These are phyloP conservation scores for Drosophila nigromelanica DNA, from an alignment of 1,140 invertebrate genomes.

Conservation along the genomic window DNA sequence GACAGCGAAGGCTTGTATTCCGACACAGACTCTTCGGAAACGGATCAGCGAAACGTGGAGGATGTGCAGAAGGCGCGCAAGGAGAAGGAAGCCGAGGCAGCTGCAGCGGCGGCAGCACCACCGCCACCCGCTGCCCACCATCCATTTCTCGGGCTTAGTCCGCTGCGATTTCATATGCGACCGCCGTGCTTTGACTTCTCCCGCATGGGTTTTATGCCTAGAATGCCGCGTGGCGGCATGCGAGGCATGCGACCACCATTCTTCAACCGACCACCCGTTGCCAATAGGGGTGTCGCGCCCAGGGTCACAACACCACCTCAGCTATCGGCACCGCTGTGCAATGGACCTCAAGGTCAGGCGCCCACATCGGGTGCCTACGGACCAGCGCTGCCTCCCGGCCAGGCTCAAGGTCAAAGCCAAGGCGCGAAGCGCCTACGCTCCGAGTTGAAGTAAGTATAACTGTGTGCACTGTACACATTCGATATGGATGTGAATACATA, in stretches of 20 bases:
- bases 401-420: not conserved
- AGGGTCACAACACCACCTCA: constrained; percentile 9
- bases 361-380: constrained; percentile 24
- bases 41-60: constrained; percentile 51
- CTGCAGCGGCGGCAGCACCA: constrained; percentile 46
- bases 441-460: constrained; percentile 47
- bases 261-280: constrained; percentile 33
- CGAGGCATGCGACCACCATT: constrained; percentile 54
- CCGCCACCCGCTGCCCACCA: constrained; percentile 9
- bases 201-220: constrained; percentile 59
- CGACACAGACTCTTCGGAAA: constrained; percentile 63
- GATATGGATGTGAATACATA: not conserved
- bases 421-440: constrained; percentile 45
- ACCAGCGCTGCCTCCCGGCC: constrained; percentile 33
- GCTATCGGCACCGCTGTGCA: not conserved
- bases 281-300: constrained; percentile 32
- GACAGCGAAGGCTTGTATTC: constrained; percentile 73
- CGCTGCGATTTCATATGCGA: constrained; percentile 63
- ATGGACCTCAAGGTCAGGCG: constrained; percentile 13
- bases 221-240: constrained; percentile 62
- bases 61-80: constrained; percentile 69
- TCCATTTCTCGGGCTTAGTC: constrained; percentile 46
- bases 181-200: constrained; percentile 54
- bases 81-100: constrained; percentile 66
- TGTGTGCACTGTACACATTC: not conserved